phyloP scores from a whole-genome alignment of 2,113 vertebrate species.

The Crocuta crocuta region DNA sequence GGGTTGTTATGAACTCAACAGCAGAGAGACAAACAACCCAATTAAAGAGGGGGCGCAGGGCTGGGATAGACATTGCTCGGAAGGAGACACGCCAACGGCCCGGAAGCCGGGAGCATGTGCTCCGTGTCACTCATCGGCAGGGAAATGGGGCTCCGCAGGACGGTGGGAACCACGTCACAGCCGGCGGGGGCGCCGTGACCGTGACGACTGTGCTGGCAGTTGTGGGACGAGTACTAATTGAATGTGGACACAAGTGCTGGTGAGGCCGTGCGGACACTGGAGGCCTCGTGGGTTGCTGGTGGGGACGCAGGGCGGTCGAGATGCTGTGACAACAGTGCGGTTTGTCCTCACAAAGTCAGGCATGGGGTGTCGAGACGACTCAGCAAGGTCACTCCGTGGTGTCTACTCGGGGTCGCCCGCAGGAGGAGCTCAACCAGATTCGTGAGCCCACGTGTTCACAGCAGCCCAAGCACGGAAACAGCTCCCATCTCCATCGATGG shows the following conservation, averaged over 20 bases:
- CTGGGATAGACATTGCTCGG: too few relatives aligned
- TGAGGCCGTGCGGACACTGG: rapidly evolving
- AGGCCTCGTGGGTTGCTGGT: rapidly evolving
- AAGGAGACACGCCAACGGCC: background rate
- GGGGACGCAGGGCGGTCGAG: rapidly evolving
- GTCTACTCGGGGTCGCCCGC: rapidly evolving
- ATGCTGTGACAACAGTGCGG: too few relatives aligned
- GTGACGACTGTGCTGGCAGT: background rate
- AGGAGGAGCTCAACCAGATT: background rate
- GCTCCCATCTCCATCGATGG: background rate
- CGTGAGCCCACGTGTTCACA: rapidly evolving
- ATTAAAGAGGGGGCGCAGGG: background rate
- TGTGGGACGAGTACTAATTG: too few relatives aligned
- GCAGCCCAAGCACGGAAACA: background rate
- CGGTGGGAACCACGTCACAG: rapidly evolving
- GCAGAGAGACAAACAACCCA: too few relatives aligned
- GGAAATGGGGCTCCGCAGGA: too few relatives aligned
- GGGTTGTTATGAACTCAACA: background rate
- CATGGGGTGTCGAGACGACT: rapidly evolving
- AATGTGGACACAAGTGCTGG: rapidly evolving
- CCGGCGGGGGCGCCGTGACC: background rate
- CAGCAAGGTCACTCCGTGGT: rapidly evolving
- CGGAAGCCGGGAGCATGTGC: rapidly evolving
- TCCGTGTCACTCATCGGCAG: rapidly evolving
- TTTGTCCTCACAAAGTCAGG: background rate